phyloP scores from a whole-genome alignment of 2,113 vertebrate species.

The Microtus ochrogaster region DNA sequence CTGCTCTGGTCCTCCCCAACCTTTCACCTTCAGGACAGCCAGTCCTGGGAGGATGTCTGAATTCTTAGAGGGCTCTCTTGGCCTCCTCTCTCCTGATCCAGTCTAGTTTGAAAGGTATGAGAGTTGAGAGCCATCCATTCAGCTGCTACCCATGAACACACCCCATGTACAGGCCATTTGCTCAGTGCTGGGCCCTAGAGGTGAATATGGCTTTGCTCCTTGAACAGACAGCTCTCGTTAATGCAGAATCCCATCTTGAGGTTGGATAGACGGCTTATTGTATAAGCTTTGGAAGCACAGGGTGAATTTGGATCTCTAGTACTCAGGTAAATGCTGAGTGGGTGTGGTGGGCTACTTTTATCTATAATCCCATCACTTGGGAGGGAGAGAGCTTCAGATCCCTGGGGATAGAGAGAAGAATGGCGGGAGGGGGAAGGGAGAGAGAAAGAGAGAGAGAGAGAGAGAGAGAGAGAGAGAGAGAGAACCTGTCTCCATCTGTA shows the following conservation, averaged over 20 bases:
- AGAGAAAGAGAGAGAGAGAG: neutral
- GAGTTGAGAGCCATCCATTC: neutral
- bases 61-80: too few species aligned
- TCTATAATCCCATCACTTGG: neutral
- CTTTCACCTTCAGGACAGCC: accelerated
- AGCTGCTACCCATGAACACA: neutral
- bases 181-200: neutral
- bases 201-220: accelerated
- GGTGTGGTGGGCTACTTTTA: neutral
- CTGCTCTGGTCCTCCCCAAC: accelerated
- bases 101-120: too few species aligned
- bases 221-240: neutral
- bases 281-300: neutral
- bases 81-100: too few species aligned
- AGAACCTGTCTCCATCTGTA: neutral
- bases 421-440: neutral
- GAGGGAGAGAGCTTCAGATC: neutral
- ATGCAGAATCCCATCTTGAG: neutral
- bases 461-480: neutral
- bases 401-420: neutral
- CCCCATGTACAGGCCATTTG: accelerated
- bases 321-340: neutral
- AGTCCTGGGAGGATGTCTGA: neutral
- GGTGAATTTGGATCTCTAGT: too few species aligned
- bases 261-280: neutral